Evolutionary conservation across 2,797 vertebrate genomes (phyloP), one percentile per base, ranked within the genome.

Genomic region (Antrozous pallidus): DNA sequence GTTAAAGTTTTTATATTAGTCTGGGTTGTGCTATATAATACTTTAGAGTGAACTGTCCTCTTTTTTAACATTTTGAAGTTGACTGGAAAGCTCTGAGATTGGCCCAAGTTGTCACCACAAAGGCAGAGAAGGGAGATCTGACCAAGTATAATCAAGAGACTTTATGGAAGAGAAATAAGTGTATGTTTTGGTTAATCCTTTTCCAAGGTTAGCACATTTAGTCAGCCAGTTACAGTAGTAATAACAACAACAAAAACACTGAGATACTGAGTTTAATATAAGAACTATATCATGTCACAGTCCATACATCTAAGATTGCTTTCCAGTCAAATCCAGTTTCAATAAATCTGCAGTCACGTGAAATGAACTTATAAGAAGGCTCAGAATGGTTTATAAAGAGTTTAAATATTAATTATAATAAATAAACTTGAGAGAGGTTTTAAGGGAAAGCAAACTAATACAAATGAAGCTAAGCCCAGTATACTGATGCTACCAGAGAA

Each of bases 341-440:
- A 11, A 0, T 18, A 61, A 42, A 70, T 45, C 77, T 90, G 36
- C 77, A 63, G 69, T 28, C 24, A 80, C 36, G 28, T 54, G 6
- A 91, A 83, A 77, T 81, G n/a, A 81, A 17, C 49, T 87, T 94
- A 47, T 47, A 74, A 84, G 56, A 95, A 18, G 49, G 5, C 54
- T 65, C 28, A 65, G 36, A 91, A 71, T 90, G 20, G 24, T 51
- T 90, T 82, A 31, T 56, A 96, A 79, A 84, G 56, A 84, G 71
- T 78, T 96, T 77, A 93, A 84, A 75, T 85, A 85, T 94, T 82
- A 87, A 87, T 85, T 94, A 88, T 86, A 58, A 94, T 88, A 90
- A 87, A 88, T 92, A 75, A 77, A 93, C 87, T 77, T 70, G 56
- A 92, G 71, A 4, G 36, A n/a, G 67, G 24, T 70, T 93, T 95